A percentile compares a stretch with the other conserved stretches of the same genome.
These are phyloP conservation scores for Poeciliopsis retropinna DNA, from an alignment of 2,113 vertebrate species.

Conservation along the genomic window DNA sequence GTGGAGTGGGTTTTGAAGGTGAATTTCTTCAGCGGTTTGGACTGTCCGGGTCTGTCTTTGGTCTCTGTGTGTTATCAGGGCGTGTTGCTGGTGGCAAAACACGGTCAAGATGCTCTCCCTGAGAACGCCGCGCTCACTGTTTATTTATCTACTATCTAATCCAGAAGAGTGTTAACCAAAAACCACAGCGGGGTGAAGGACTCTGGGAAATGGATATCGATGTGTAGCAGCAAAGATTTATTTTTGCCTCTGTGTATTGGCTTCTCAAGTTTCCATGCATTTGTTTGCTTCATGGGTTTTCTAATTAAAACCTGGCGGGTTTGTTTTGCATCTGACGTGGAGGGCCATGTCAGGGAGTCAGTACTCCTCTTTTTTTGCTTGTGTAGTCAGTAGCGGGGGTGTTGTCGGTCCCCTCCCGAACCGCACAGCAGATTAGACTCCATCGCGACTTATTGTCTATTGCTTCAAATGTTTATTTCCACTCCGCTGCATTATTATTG, in stretches of 20 bases:
- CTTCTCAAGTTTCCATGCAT: slow-evolving; percentile 62
- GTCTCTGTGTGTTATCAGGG: slow-evolving; percentile 47
- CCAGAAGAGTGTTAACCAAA: slow-evolving; percentile 65
- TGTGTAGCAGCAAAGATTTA: slow-evolving; percentile 60
- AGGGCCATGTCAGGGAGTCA: slow-evolving; percentile 30
- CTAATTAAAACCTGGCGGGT: slow-evolving; percentile 65
- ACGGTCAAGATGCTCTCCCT: slow-evolving; percentile 49
- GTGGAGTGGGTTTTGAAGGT: slow-evolving; percentile 7
- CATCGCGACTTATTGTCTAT: slow-evolving; percentile 13
- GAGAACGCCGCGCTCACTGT: slow-evolving; percentile 50
- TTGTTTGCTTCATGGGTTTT: slow-evolving; percentile 72
- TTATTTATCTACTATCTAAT: slow-evolving; percentile 74
- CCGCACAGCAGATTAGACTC: slow-evolving; percentile 30
- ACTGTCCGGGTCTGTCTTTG: slow-evolving; percentile 23
- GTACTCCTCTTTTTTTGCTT: slow-evolving; percentile 28
- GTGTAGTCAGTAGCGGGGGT: slow-evolving; percentile 12
- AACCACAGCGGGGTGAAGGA: slow-evolving; percentile 70
- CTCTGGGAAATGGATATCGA: slow-evolving; percentile 61
- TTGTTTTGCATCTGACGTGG: slow-evolving; percentile 51
- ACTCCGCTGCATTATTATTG: not conserved
- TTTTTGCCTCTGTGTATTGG: slow-evolving; percentile 60
- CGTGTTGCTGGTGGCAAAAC: slow-evolving; percentile 36
- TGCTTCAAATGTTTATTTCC: slow-evolving; percentile 32
- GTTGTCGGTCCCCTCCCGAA: not conserved
- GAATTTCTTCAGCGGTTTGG: not conserved